Conservation (phyloP, 2,113 vertebrate genomes). For the Lynx canadensis region DNA sequence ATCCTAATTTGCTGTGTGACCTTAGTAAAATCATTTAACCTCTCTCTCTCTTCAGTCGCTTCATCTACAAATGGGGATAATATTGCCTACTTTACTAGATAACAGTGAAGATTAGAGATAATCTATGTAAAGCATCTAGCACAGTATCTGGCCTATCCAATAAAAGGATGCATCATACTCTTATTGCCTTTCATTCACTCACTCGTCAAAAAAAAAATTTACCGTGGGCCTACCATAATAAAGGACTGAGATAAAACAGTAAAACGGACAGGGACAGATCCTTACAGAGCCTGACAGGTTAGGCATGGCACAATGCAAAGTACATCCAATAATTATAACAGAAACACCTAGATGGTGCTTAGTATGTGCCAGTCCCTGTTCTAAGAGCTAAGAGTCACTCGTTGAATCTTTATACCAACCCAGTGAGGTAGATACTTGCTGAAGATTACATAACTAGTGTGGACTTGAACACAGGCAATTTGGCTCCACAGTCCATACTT, state of each 20-base stretch:
- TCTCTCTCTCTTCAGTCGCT: neutral
- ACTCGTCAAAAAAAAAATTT: neutral
- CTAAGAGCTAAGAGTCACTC: neutral
- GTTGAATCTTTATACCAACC: neutral
- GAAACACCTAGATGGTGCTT: neutral
- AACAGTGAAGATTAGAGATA: neutral
- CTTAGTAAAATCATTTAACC: neutral
- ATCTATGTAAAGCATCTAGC: neutral
- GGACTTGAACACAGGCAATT: neutral
- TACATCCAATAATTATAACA: neutral
- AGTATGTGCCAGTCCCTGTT: neutral
- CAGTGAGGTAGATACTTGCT: neutral
- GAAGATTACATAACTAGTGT: neutral
- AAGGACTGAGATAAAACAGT: neutral
- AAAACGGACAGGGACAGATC: neutral
- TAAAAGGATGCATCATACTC: neutral
- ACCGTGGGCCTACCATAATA: neutral
- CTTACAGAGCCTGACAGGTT: neutral
- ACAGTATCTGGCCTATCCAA: neutral
- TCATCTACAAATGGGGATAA: neutral
- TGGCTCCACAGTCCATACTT: neutral
- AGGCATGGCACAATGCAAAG: rapidly evolving
- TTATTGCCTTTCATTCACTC: neutral
- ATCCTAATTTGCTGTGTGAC: neutral
- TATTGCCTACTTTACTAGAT: neutral